Conservation (phyloP, 2,797 vertebrate genomes). For the Tragelaphus eurycerus region DNA sequence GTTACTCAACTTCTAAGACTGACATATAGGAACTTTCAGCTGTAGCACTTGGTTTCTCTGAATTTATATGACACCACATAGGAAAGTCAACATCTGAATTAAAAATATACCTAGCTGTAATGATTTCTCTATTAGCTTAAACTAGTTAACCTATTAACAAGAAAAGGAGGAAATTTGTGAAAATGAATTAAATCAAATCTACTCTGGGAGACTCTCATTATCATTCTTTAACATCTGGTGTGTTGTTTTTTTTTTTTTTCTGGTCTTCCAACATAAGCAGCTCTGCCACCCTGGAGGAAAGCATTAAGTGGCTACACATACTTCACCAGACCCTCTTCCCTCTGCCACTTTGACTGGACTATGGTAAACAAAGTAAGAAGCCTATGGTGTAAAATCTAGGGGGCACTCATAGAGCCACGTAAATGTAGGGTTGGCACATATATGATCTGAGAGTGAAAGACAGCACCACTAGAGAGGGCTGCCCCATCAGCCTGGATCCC, state of each 20-base stretch:
- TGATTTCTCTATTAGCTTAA: slow-evolving; percentile 42
- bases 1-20: neutral
- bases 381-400: neutral
- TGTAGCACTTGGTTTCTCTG: neutral
- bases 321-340: neutral
- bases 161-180: slow-evolving; percentile 16
- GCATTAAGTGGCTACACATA: neutral
- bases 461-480: neutral
- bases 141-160: slow-evolving; percentile 32
- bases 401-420: neutral
- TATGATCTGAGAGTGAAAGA: neutral
- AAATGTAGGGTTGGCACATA: neutral
- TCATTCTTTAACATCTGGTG: neutral
- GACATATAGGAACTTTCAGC: neutral
- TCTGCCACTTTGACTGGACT: neutral
- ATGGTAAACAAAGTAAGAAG: neutral
- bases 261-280: neutral
- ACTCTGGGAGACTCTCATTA: neutral
- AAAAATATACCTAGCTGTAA: slow-evolving; percentile 35
- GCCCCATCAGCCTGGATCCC: neutral
- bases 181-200: slow-evolving; percentile 32
- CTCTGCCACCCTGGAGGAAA: neutral
- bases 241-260: neutral
- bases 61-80: slow-evolving; percentile 41
- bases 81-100: slow-evolving; percentile 38